Evolutionary conservation across 2,888 invertebrate genomes (phyloP), one percentile per base, ranked within the genome.

Genomic region (Hofmannophila pseudospretella): DNA sequence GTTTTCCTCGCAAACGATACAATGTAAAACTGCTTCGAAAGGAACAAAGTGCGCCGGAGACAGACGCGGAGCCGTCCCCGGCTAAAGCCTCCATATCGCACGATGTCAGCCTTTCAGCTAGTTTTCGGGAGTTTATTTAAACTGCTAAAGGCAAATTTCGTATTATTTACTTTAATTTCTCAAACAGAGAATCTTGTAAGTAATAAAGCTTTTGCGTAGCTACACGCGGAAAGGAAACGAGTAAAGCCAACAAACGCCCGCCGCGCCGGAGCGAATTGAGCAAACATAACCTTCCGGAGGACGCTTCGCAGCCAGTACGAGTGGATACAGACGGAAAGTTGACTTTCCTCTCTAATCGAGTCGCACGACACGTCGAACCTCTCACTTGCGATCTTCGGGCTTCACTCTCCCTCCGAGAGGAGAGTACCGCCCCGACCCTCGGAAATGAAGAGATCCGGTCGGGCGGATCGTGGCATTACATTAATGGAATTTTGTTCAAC

Each of bases 381-480:
- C 29, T 29, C 14, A 23, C 23, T 16, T 8, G 8, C 29, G 23
- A n/a, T n/a, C 23, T n/a, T 23, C 23, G 16, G 16, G 16, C 16
- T 3, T 5, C 9, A 13, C 23, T 13, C 16, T n/a, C 35, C 34
- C 37, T 16, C 16, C 3, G 16, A 16, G 5, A n/a, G n/a, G 34
- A 38, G 41, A 29, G 47, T 49, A 46, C 5, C 52, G 42, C 50
- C 57, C 58, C 54, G 58, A 55, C 56, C 50, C 57, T 58, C 76
- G 77, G 76, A 78, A 77, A 77, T 78, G 72, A 76, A 74, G 63
- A 65, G 64, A 71, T 77, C 77, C 77, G 73, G 71, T 55, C 59
- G 43, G 44, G 44, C 49, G 60, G 51, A 47, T 48, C 51, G 54
- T 48, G 47, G 54, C 56, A 56, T 62, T 22, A 13, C 29, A 22